phyloP scores from a whole-genome alignment of 2,888 invertebrate species.

The Chalcis sispes region DNA sequence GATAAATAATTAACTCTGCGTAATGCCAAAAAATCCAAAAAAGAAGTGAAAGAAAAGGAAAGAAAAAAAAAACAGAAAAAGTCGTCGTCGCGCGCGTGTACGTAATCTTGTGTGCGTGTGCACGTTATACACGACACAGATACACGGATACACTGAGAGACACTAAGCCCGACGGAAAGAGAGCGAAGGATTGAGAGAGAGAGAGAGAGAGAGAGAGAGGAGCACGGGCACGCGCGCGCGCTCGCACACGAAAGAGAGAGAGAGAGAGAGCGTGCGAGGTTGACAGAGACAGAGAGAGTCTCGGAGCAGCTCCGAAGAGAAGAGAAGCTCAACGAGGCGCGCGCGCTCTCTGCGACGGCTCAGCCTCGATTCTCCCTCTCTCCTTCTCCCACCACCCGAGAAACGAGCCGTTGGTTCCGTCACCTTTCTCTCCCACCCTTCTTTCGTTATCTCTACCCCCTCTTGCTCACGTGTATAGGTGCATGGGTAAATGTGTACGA shows the following conservation, averaged over 20 bases:
- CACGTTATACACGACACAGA: too few relatives aligned
- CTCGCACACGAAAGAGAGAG: too few relatives aligned
- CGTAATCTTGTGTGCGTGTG: too few relatives aligned
- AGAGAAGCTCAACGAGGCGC: slow-evolving; percentile 22
- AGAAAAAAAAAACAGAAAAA: too few relatives aligned
- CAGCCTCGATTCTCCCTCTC: slow-evolving; percentile 50
- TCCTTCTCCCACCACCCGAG: not conserved
- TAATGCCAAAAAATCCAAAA: too few relatives aligned
- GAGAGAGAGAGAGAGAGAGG: not conserved
- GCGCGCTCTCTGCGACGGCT: slow-evolving; percentile 44
- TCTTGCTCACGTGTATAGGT: not conserved
- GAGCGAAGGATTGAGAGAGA: not conserved
- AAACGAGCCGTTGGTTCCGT: not conserved
- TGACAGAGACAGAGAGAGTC: not conserved
- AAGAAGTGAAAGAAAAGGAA: too few relatives aligned
- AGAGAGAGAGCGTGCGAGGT: too few relatives aligned
- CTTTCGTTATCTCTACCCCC: not conserved
- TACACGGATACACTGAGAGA: not conserved
- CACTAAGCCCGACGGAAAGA: too few relatives aligned
- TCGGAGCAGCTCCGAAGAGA: slow-evolving; percentile 29
- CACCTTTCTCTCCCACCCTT: slow-evolving; percentile 11
- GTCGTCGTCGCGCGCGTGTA: too few relatives aligned
- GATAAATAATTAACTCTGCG: too few relatives aligned
- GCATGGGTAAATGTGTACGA: too few relatives aligned
- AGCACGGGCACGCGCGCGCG: not conserved